A percentile compares a stretch with the other conserved stretches of the same genome.
Evolutionary conservation across 2,113 vertebrate genomes (phyloP).

Genomic region (Melanostigma gelatinosum): DNA sequence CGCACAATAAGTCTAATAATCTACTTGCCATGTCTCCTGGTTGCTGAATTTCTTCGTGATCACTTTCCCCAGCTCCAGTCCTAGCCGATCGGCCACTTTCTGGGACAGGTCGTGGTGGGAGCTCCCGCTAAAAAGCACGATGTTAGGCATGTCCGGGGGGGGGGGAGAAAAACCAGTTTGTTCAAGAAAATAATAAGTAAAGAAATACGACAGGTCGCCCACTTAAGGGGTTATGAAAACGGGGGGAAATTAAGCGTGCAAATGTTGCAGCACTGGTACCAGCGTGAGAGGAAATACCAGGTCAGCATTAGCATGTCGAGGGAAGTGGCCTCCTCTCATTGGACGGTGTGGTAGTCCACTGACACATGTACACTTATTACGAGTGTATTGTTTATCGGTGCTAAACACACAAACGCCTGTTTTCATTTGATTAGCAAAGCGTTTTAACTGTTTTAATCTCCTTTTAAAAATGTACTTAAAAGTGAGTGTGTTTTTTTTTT

Average conservation of each 20-base stretch:
- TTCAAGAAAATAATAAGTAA: not conserved
- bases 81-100: slow-evolving; percentile 84
- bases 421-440: not conserved
- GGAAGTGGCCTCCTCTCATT: slow-evolving; percentile 62
- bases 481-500: no score
- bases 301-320: slow-evolving; percentile 4
- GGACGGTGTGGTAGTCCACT: slow-evolving; percentile 1
- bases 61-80: slow-evolving; percentile 88
- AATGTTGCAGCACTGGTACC: slow-evolving; percentile 46
- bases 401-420: not conserved
- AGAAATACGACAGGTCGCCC: slow-evolving; percentile 24
- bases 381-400: not conserved
- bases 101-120: slow-evolving; percentile 86
- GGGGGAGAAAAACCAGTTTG: not conserved
- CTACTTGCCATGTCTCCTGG: slow-evolving; percentile 88
- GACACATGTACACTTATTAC: not conserved
- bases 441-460: not conserved
- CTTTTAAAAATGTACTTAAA: not conserved
- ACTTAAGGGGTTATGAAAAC: slow-evolving; percentile 22
- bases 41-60: slow-evolving; percentile 96
- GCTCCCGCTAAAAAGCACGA: slow-evolving; percentile 86
- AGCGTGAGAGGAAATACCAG: slow-evolving; percentile 51
- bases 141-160: slow-evolving; percentile 80
- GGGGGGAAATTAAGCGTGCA: slow-evolving; percentile 8
- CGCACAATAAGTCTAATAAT: no score